Conservation (phyloP, 2,797 vertebrate species). For the Gymnothorax reevesii region DNA sequence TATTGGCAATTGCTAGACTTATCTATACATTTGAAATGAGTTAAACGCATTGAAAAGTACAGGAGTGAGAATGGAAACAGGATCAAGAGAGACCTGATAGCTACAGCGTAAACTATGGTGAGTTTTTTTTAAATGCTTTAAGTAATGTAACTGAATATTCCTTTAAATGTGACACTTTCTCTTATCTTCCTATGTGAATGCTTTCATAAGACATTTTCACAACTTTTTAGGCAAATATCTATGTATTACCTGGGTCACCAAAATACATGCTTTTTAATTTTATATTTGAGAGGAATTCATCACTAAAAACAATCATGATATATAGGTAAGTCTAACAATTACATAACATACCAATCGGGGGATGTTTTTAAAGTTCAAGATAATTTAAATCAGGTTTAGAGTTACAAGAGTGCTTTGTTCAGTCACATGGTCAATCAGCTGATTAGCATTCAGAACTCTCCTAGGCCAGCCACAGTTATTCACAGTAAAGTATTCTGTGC, state of each 20-base stretch:
- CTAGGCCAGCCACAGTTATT: background rate
- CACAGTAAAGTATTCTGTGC: background rate
- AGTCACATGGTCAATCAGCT: constrained; percentile 57
- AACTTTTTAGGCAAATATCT: too few species aligned
- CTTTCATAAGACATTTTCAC: background rate
- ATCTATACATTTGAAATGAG: constrained; percentile 63
- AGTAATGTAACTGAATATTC: background rate
- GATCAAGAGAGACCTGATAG: constrained; percentile 47
- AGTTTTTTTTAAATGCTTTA: constrained; percentile 47
- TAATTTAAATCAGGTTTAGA: background rate
- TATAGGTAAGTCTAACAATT: background rate
- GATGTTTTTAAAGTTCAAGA: background rate
- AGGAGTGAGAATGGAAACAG: constrained; percentile 52
- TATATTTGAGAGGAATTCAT: background rate
- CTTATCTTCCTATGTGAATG: background rate
- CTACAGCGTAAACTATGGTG: constrained; percentile 58
- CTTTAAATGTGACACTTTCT: background rate
- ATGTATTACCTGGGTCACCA: background rate
- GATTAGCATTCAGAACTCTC: constrained; percentile 61
- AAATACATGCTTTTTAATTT: background rate
- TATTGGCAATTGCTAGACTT: constrained; percentile 61
- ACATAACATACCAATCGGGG: background rate
- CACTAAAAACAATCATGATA: background rate
- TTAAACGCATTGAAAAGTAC: constrained; percentile 55
- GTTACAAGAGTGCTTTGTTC: constrained; percentile 36